Base-by-base conservation (phyloP, 2,113 vertebrate species). In the Pseudorhombus dupliciocellatus region DNA sequence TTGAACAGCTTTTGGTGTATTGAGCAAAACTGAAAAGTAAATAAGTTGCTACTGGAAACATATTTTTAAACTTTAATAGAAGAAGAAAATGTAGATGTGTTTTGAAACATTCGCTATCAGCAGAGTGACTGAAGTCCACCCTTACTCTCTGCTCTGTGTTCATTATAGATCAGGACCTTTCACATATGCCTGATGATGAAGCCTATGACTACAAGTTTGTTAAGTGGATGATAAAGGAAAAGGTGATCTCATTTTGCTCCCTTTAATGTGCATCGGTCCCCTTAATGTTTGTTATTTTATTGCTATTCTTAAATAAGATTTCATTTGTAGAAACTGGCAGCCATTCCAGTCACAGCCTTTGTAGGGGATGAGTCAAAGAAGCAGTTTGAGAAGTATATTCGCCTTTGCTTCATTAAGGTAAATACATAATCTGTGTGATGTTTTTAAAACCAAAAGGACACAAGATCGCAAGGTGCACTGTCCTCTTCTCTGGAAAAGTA, bases 381-480 rank as follows among this genome's bases (percentile, higher is more conserved):
- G 64, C 86, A 95, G 1, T 98, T 99, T 92, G 96, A 99, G 88
- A 98, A 97, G 90, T 98, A 96, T 26, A 96, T 99, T 67, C 94
- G 97, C 1, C 93, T 99, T 70, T 99, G 97, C 83, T 99, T 99
- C 86, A 98, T 99, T 79, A 99, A 99, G 95, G 98, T 99, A 95
- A 94, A 37, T 11, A 4, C 12, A 44, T 40, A 69, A n/a, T 37
- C 5, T 30, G 7, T 18, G 5, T 1, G 11, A 6, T 10, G 15
- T 14, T 30, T 30, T n/a, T 18, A 6, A 51, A 46, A 64, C 21
- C 7, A 3, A 50, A 21, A 44, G 22, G 18, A 68, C 55, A 44
- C 1, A 9, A 15, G 5, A 9, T 65, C 0, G 5, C 52, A 25
- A 52, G n/a, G 3, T 18, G 42, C 11, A 50, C 12, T 56, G 31